Conservation (phyloP, 2,113 vertebrate genomes). For the Elanus axillaris region DNA sequence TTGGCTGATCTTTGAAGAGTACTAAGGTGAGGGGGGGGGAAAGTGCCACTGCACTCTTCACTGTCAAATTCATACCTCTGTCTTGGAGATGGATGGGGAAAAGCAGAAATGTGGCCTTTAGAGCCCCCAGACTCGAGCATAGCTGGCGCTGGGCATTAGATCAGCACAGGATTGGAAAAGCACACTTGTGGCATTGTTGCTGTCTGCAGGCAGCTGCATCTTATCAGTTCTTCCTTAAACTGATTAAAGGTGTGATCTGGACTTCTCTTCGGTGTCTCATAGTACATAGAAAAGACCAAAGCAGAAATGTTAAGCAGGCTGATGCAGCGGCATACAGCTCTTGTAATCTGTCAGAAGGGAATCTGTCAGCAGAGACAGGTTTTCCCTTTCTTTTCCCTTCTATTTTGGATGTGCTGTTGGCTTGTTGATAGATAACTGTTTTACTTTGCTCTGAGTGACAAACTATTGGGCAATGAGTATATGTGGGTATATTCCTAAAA, state of each 20-base stretch:
- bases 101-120: not conserved
- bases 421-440: not conserved
- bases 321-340: not conserved
- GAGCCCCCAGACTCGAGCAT: fast-evolving
- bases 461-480: not conserved
- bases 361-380: not conserved
- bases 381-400: not conserved
- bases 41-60: not conserved
- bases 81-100: not conserved
- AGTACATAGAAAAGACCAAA: not conserved
- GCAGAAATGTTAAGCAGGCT: not conserved
- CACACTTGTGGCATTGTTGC: not conserved
- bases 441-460: not conserved
- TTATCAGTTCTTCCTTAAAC: not conserved
- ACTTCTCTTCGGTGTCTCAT: not conserved
- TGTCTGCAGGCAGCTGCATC: not conserved
- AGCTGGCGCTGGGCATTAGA: fast-evolving
- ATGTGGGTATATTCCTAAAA: not conserved
- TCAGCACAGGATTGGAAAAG: not conserved
- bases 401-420: not conserved
- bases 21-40: not conserved
- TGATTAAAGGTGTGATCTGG: not conserved
- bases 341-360: not conserved
- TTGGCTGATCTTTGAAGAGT: not conserved
- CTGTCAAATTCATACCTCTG: not conserved